Conservation (phyloP, 2,113 vertebrate genomes). For the Sceloporus tristichus region DNA sequence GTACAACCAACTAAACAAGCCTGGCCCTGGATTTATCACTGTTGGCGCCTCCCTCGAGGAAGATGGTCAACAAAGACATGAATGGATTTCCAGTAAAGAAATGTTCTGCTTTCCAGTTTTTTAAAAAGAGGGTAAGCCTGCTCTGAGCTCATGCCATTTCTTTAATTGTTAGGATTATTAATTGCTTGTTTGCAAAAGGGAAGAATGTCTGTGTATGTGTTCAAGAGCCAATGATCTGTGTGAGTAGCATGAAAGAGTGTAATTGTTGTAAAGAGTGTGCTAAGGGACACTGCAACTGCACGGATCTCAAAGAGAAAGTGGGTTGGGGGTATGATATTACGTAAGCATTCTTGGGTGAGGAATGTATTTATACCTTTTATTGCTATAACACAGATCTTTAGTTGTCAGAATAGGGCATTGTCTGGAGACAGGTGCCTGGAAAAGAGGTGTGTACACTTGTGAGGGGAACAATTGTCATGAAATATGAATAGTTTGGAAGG, state of each 20-base stretch:
- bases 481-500: neutral
- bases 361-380: slow-evolving; percentile 45
- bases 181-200: neutral
- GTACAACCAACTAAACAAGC: slow-evolving; percentile 66
- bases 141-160: slow-evolving; percentile 21
- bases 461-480: neutral
- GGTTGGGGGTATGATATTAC: slow-evolving; percentile 31
- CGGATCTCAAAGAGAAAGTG: slow-evolving; percentile 14
- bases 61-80: slow-evolving; percentile 97
- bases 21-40: slow-evolving; percentile 76
- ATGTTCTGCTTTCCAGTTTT: slow-evolving; percentile 97
- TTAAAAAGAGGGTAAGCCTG: slow-evolving; percentile 96
- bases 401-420: slow-evolving; percentile 2
- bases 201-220: neutral
- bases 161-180: neutral
- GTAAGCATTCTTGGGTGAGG: slow-evolving; percentile 53
- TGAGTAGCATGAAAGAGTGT: rapidly evolving
- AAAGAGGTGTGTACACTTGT: neutral
- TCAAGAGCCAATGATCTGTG: too few relatives aligned
- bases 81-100: slow-evolving; percentile 98
- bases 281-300: neutral
- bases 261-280: neutral
- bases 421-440: neutral
- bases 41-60: slow-evolving; percentile 77
- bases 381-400: slow-evolving; percentile 43